A percentile compares a stretch with the other conserved stretches of the same genome.
phyloP scores from a whole-genome alignment of 2,797 vertebrate genomes.

The Enteromius unitaeniatus region DNA sequence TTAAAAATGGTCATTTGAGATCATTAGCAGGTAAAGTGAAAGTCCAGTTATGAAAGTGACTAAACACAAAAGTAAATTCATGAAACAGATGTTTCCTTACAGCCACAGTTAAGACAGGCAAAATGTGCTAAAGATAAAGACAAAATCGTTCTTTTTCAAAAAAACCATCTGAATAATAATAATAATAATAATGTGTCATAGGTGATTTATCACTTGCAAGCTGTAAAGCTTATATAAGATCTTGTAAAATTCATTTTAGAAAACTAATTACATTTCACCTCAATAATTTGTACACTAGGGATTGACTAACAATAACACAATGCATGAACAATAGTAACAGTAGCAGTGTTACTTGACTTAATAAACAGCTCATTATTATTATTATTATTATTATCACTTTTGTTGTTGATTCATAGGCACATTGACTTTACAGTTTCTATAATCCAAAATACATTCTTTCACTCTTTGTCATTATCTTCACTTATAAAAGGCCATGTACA shows the following conservation, averaged over 20 bases:
- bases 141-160: neutral
- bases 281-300: too few species aligned
- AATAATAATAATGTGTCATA: neutral
- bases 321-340: neutral
- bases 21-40: conserved; percentile 65
- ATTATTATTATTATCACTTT: neutral
- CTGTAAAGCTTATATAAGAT: neutral
- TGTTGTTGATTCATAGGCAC: neutral
- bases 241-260: neutral
- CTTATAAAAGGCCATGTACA: conserved; percentile 11
- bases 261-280: neutral
- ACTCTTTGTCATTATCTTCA: conserved; percentile 14
- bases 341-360: conserved; percentile 1
- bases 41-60: conserved; percentile 52
- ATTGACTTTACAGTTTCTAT: conserved; percentile 1
- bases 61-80: conserved; percentile 45
- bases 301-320: neutral
- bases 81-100: conserved; percentile 20
- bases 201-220: neutral
- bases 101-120: conserved; percentile 31
- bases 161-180: conserved; percentile 4
- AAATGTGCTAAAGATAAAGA: conserved; percentile 6
- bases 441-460: conserved; percentile 29
- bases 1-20: conserved; percentile 70
- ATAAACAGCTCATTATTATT: neutral